Percentiles rank a stretch among this genome's conserved stretches.
phyloP scores from a whole-genome alignment of 2,113 vertebrate genomes.

The Donacobius atricapilla region DNA sequence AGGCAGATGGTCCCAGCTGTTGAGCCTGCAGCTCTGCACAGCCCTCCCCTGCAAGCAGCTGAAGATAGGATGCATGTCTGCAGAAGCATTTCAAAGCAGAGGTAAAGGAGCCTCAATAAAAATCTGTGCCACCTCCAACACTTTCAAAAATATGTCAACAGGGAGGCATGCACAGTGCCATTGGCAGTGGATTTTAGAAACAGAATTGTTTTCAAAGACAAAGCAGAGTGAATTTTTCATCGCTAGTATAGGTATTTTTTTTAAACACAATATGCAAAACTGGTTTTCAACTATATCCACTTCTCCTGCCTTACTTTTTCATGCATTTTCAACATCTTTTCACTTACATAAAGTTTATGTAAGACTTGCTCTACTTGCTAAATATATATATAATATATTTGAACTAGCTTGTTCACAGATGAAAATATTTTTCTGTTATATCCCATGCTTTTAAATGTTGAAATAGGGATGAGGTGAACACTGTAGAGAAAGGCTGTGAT shows the following conservation, averaged over 20 bases:
- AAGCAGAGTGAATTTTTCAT: neutral
- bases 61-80: neutral
- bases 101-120: neutral
- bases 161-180: fast-evolving
- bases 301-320: neutral
- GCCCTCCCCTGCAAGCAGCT: neutral
- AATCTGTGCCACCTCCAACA: neutral
- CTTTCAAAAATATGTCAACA: neutral
- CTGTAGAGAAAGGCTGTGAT: neutral
- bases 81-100: neutral
- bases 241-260: neutral
- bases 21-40: neutral
- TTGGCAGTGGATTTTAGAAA: neutral
- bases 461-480: neutral
- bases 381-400: neutral
- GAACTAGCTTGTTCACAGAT: neutral
- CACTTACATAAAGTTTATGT: neutral
- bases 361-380: neutral
- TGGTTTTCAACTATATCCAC: neutral
- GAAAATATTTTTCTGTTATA: neutral
- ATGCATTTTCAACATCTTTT: neutral
- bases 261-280: neutral
- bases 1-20: neutral
- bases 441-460: neutral
- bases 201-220: neutral